Percentiles rank a stretch among this genome's conserved stretches.
phyloP scores from a whole-genome alignment of 2,888 invertebrate species.

The Ptychoptera albimana region DNA sequence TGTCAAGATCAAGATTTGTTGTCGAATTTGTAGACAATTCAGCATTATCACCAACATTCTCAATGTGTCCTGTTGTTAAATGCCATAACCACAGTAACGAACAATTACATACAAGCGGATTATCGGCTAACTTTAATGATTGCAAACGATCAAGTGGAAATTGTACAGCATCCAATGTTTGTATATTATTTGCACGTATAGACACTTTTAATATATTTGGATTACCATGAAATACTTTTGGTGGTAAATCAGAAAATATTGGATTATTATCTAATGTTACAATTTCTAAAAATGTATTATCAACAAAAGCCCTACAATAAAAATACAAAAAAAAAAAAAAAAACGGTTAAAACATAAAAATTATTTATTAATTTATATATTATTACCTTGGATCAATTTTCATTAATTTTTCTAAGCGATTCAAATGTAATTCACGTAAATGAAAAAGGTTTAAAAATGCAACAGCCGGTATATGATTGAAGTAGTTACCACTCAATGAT shows the following conservation, averaged over 20 bases:
- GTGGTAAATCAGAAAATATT: constrained; percentile 55
- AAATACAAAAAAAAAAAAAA: constrained; percentile 5
- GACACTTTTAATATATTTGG: constrained; percentile 61
- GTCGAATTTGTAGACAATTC: not conserved
- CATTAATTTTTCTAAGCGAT: constrained; percentile 47
- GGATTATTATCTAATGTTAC: constrained; percentile 66
- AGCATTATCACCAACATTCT: not conserved
- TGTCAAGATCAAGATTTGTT: constrained; percentile 17
- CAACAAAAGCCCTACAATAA: constrained; percentile 52
- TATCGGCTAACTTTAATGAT: constrained; percentile 59
- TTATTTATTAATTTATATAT: not conserved
- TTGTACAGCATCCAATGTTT: constrained; percentile 60
- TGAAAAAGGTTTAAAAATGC: constrained; percentile 75
- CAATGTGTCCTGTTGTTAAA: constrained; percentile 26
- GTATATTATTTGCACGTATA: constrained; percentile 57
- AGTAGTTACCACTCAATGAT: constrained; percentile 63
- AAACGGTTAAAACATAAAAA: not conserved
- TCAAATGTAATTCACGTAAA: constrained; percentile 56
- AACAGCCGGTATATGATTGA: constrained; percentile 52
- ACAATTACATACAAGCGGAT: constrained; percentile 75
- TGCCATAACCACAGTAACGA: constrained; percentile 77
- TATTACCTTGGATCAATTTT: constrained; percentile 47
- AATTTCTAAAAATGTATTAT: constrained; percentile 67
- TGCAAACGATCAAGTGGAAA: constrained; percentile 68
- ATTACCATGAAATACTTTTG: constrained; percentile 69